Conservation (phyloP, 2,888 invertebrate genomes). For the Synanthedon vespiformis region DNA sequence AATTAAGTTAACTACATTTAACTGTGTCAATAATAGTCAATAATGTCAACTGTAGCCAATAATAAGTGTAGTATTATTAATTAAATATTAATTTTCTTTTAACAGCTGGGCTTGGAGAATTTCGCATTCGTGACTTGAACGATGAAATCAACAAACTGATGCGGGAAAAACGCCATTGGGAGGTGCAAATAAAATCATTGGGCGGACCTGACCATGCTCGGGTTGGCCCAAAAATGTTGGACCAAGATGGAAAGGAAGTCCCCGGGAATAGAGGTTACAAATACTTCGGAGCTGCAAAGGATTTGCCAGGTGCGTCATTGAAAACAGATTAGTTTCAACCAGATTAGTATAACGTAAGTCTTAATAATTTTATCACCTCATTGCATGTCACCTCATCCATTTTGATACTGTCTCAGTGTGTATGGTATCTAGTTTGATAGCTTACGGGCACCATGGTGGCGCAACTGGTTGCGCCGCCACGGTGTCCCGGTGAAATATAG, state of each 20-base stretch:
- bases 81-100: background rate
- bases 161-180: constrained; percentile 97
- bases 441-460: no score
- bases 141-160: constrained; percentile 99
- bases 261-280: constrained; percentile 98
- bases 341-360: no score
- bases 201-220: constrained; percentile 95
- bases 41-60: no score
- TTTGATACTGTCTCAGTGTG: no score
- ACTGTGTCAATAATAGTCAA: background rate
- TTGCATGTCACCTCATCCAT: no score
- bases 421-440: no score
- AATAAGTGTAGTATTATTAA: background rate
- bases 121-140: constrained; percentile 96
- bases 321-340: no score
- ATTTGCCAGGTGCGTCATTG: constrained; percentile 80
- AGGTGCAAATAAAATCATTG: constrained; percentile 92
- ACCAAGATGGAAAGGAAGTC: constrained; percentile 95
- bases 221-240: constrained; percentile 92
- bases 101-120: constrained; percentile 96
- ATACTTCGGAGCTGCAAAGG: constrained; percentile 98
- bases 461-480: no score
- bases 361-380: no score
- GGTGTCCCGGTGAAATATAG: no score
- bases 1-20: background rate